Conservation (phyloP, 2,797 vertebrate species). For the Pipistrellus nathusii region DNA sequence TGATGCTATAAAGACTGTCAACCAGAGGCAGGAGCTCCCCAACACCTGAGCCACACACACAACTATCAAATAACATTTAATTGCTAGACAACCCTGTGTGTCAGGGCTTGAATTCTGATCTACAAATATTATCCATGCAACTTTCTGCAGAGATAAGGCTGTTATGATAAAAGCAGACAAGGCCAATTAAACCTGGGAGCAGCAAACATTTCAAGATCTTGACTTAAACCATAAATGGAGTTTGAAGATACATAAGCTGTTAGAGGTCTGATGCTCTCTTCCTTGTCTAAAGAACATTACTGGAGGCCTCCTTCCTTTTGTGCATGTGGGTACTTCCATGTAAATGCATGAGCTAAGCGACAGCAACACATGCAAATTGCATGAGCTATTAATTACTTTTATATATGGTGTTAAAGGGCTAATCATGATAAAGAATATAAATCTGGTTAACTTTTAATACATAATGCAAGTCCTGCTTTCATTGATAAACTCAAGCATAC, state of each 20-base stretch:
- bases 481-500: constrained; percentile 40
- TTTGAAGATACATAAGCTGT: constrained; percentile 60
- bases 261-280: constrained; percentile 65
- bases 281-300: constrained; percentile 44
- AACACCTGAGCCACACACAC: constrained; percentile 87
- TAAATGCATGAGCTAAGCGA: constrained; percentile 65
- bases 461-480: constrained; percentile 57
- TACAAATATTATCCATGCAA: constrained; percentile 87
- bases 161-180: constrained; percentile 86
- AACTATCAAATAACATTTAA: constrained; percentile 89
- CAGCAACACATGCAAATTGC: constrained; percentile 53
- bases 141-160: constrained; percentile 83
- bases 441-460: constrained; percentile 53
- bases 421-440: constrained; percentile 58
- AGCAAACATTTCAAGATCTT: constrained; percentile 77
- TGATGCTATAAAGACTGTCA: constrained; percentile 87
- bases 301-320: constrained; percentile 43
- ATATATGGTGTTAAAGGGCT: constrained; percentile 47
- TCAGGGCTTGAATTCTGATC: constrained; percentile 86
- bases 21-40: constrained; percentile 81
- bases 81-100: constrained; percentile 84
- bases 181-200: constrained; percentile 85
- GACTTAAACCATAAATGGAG: constrained; percentile 79
- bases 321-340: constrained; percentile 36
- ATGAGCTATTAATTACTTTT: constrained; percentile 71